A percentile compares a stretch with the other conserved stretches of the same genome.
Conservation (phyloP, 1,140 invertebrate genomes). For the Phymastichus coffea region DNA sequence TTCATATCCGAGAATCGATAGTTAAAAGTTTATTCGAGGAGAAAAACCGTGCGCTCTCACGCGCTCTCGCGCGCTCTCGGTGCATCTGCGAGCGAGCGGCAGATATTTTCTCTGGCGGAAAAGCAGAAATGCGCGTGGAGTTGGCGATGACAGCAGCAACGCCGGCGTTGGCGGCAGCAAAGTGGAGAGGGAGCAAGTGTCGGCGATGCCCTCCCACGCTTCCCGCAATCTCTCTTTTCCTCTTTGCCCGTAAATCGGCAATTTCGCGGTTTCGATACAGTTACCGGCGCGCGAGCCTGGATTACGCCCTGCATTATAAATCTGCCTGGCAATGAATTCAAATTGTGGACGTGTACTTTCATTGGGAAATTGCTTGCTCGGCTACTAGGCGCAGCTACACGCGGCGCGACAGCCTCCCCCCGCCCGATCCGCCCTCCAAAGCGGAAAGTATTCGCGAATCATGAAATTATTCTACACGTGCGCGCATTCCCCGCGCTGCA, state of each 20-base stretch:
- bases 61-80: too few relatives aligned
- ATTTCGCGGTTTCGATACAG: constrained; percentile 1
- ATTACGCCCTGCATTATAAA: constrained; percentile 7
- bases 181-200: background rate
- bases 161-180: background rate
- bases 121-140: constrained; percentile 8
- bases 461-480: background rate
- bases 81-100: too few relatives aligned
- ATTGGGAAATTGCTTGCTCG: background rate
- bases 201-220: constrained; percentile 24
- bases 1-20: constrained; percentile 5
- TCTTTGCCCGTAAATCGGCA: background rate
- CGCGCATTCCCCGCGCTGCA: too few relatives aligned
- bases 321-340: background rate
- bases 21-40: constrained; percentile 27
- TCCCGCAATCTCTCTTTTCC: background rate
- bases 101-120: too few relatives aligned
- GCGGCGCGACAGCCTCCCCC: too few relatives aligned
- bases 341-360: constrained; percentile 4
- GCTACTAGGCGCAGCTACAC: too few relatives aligned
- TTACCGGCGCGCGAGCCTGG: background rate
- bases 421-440: too few relatives aligned
- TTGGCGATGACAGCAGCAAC: background rate
- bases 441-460: background rate
- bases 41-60: too few relatives aligned